Conservation (phyloP, 2,113 vertebrate species). For the Condylura cristata region DNA sequence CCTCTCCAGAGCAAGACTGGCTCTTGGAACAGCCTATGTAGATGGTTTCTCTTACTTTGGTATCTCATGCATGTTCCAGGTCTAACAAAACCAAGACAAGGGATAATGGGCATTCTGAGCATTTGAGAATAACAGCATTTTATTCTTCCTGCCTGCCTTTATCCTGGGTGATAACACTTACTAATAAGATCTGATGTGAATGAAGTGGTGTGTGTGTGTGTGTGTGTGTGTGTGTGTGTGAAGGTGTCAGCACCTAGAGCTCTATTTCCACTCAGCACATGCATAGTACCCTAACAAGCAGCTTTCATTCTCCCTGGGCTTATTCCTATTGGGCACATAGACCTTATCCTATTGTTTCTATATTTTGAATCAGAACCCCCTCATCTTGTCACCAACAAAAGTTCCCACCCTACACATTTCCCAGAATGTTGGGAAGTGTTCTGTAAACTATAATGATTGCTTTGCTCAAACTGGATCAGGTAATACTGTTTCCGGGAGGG, state of each 20-base stretch:
- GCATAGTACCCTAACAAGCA: background rate
- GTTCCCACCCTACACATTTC: background rate
- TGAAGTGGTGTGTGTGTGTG: background rate
- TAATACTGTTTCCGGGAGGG: background rate
- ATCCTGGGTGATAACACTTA: background rate
- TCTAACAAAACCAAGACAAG: background rate
- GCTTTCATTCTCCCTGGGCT: background rate
- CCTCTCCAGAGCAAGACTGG: background rate
- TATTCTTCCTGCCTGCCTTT: background rate
- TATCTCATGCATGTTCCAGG: background rate
- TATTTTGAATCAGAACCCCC: background rate
- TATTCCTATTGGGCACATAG: background rate
- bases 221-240: background rate
- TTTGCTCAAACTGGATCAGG: background rate
- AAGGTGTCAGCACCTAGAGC: background rate
- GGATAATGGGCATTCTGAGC: background rate
- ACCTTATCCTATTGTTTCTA: background rate
- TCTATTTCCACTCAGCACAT: background rate
- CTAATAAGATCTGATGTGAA: background rate
- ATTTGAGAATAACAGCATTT: background rate
- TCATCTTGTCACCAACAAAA: background rate
- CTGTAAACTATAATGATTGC: background rate
- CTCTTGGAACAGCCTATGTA: background rate
- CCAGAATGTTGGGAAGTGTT: slow-evolving; percentile 16
- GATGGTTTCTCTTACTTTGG: background rate